Conservation (phyloP, 1,140 invertebrate genomes). For the Diorhabda sublineata region DNA sequence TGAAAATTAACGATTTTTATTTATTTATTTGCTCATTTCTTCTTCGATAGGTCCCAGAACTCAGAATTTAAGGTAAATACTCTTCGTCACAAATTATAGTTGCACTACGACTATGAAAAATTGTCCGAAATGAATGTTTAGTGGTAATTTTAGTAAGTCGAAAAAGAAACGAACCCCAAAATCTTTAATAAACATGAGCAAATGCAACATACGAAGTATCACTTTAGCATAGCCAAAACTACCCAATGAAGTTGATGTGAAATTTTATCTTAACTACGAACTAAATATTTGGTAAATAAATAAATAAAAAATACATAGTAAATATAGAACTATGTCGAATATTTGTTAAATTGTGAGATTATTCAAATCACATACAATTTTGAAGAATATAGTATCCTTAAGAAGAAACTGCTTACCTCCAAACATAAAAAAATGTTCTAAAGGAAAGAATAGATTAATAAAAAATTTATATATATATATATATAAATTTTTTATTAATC, state of each 20-base stretch:
- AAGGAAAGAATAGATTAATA: constrained; percentile 6
- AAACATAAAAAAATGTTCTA: constrained; percentile 12
- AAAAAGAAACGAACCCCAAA: background rate
- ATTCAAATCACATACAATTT: constrained; percentile 48
- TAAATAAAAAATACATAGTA: constrained; percentile 31
- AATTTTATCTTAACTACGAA: constrained; percentile 28
- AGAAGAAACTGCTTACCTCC: constrained; percentile 26
- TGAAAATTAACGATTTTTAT: constrained; percentile 22
- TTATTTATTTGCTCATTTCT: constrained; percentile 12
- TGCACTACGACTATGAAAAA: constrained; percentile 1
- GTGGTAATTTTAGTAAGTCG: background rate
- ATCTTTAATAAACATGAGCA: constrained; percentile 35
- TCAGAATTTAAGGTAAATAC: no score
- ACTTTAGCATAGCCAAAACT: constrained; percentile 29
- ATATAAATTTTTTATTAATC: constrained; percentile 9
- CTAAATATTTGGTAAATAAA: constrained; percentile 40
- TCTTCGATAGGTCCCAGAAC: constrained; percentile 3
- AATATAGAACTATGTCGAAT: constrained; percentile 34
- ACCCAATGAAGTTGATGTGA: constrained; percentile 30
- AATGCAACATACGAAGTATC: constrained; percentile 39
- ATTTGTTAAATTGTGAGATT: constrained; percentile 44
- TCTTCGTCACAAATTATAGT: background rate
- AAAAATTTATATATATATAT: constrained; percentile 12
- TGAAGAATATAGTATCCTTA: constrained; percentile 39
- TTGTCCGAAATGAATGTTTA: background rate